Evolutionary conservation across 2,888 invertebrate genomes (phyloP), one percentile per base, ranked within the genome.

Genomic region (Drosophila affinis): DNA sequence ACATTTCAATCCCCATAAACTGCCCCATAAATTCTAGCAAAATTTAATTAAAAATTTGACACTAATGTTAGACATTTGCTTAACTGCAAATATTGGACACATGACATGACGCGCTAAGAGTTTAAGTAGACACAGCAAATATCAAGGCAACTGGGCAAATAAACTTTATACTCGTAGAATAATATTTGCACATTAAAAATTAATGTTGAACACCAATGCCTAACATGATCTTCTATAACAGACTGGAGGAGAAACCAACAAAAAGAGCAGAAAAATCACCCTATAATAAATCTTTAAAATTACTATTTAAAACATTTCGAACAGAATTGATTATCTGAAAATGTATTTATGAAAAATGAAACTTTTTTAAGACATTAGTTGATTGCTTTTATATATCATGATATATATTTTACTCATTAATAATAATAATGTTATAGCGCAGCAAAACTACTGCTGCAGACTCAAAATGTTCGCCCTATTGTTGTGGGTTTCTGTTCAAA

Each of bases 71-170:
- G 18, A 27, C 57, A 32, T 57, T 57, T 21, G 29, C 58, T 62
- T 49, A 62, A 49, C 46, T 60, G 7, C 14, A 29, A 21, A 9
- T 14, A 6, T 29, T 44, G 32, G 29, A 44, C 49, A 58, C 61
- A 46, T 61, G 61, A 32, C 61, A 46, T 12, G 12, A 7, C 12
- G 10, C 21, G 17, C 59, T 24, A 7, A 39, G n/a, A 45, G 53
- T 39, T 54, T 63, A 44, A 62, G 29, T 64, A 24, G 32, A 32
- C n/a, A 45, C n/a, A 44, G n/a, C 14, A 63, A 63, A 49, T 51
- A 44, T 24, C 51, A 62, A 63, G 49, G 62, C 51, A 62, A 63
- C 63, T 21, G 14, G 10, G n/a, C 49, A 51, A 52, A 52, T 39
- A 29, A 27, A 46, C 5, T 21, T 34, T 34, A 17, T 17, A 12